Evolutionary conservation across 2,888 invertebrate genomes (phyloP), one percentile per base, ranked within the genome.

Genomic region (Penaeus monodon): DNA sequence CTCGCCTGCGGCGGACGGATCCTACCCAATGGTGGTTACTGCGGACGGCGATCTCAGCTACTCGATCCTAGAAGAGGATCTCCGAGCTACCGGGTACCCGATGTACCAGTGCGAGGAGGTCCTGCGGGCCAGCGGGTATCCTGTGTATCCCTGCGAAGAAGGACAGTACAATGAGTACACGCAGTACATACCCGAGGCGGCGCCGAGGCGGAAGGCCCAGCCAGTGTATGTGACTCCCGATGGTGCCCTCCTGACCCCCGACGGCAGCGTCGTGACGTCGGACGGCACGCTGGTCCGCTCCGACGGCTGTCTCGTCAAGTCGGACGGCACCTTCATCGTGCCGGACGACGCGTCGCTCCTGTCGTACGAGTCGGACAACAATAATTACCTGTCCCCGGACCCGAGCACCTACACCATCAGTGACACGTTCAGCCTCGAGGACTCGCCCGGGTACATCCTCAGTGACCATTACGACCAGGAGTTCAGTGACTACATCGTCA

Each of bases 1-100:
- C 8, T 70, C 79, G 49, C 78, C 84, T 49, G 0, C 81, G 44
- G 49, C 84, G 49, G 84, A 85, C 70, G 84, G 84, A 57, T 85
- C 84, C 38, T 85, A 79, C 70, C 84, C 84, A n/a, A 85, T 85
- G 84, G 84, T 85, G 79, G 84, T 85, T 17, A 84, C 84, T 33
- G 84, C 84, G 2, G 70, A 79, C 70, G 84, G 84, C 2, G 84
- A 85, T 57, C 79, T 85, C 22, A 78, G 79, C 22, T 65, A 79
- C 6, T 49, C 78, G 33, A 70, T 78, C 22, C 79, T 85, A 10
- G 79, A 85, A 68, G 78, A 85, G 33, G 84, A 85, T 57, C 63
- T 85, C 24, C 70, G 77, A 24, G 79, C 68, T 17, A 79, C 79
- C 38, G 84, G 84, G 63, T 79, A 85, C 63, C 78, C 84, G 14